Evolutionary conservation across 2,113 vertebrate species (phyloP), one percentile per base, ranked within the genome.

Genomic region (Larimichthys polyactis): DNA sequence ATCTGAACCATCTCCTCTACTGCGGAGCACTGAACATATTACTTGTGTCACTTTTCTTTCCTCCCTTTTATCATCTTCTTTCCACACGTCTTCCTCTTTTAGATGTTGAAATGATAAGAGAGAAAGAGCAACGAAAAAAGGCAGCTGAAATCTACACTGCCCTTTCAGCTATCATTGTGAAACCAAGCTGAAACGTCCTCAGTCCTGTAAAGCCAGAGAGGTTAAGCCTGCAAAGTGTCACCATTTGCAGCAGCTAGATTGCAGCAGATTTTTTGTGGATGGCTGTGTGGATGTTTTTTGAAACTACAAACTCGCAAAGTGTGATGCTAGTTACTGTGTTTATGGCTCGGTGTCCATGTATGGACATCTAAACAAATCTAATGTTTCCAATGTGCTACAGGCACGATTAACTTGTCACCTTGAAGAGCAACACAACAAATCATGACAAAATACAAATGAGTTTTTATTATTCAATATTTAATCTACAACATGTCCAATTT

Each of bases 1-100:
- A 68, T 66, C 55, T 22, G 58, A 63, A 63, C 52, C 44, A 75
- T 71, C 52, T 57, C 60, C 52, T 55, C 51, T 15, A 19, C 48
- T 59, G 49, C 70, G 73, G 44, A 73, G 24, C 17, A 32, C 19
- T 3, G 1, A 68, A 73, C 57, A 69, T 19, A 11, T 66, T 68
- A 71, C 70, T 75, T 17, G 11, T 65, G 49, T 60, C 4, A 36
- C 14, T 55, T 65, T 68, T 59, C 36, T 46, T 49, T 48, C 27
- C 14, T 51, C 62, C 43, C 4, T 59, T 43, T 67, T 60, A 62
- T 43, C 20, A 72, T 52, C 51, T 46, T 67, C 27, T 11, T 54
- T 58, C 7, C 59, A 69, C 9, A 29, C 46, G 16, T 79, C 16
- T 15, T 57, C 15, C 54, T 70, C 24, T 82, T 70, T 74, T 5